A percentile compares a stretch with the other conserved stretches of the same genome.
phyloP scores from a whole-genome alignment of 2,797 vertebrate genomes.

The Neomorphus geoffroyi region DNA sequence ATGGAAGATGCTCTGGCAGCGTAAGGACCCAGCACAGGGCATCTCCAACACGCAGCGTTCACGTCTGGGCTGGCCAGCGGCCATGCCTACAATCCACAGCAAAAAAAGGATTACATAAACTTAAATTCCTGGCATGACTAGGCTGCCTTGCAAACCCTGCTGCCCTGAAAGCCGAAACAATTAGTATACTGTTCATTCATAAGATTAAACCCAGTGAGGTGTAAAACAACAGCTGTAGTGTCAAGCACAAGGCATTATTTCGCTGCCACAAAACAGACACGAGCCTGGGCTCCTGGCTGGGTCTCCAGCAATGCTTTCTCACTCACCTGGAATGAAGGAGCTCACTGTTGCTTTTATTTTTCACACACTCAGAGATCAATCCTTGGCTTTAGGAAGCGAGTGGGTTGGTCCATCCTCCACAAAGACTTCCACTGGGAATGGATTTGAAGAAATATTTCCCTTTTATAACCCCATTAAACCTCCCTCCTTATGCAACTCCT shows the following conservation, averaged over 20 bases:
- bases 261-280: background rate
- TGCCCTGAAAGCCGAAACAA: constrained; percentile 52
- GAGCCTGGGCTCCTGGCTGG: background rate
- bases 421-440: background rate
- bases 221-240: constrained; percentile 15
- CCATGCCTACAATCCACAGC: background rate
- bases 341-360: background rate
- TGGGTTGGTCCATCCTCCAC: rapidly evolving
- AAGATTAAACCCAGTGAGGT: constrained; percentile 49
- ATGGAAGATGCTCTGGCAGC: background rate
- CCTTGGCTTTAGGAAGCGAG: background rate
- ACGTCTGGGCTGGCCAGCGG: background rate
- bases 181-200: constrained; percentile 54
- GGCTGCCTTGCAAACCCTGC: constrained; percentile 4
- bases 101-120: constrained; percentile 41
- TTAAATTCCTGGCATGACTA: constrained; percentile 56
- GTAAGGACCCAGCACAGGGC: background rate
- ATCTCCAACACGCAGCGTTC: background rate
- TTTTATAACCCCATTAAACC: background rate
- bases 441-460: background rate
- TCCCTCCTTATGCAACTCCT: background rate
- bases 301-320: background rate
- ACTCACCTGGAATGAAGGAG: background rate
- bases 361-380: background rate
- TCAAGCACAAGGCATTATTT: background rate